phyloP scores from a whole-genome alignment of 2,113 vertebrate species.

The Caretta caretta region DNA sequence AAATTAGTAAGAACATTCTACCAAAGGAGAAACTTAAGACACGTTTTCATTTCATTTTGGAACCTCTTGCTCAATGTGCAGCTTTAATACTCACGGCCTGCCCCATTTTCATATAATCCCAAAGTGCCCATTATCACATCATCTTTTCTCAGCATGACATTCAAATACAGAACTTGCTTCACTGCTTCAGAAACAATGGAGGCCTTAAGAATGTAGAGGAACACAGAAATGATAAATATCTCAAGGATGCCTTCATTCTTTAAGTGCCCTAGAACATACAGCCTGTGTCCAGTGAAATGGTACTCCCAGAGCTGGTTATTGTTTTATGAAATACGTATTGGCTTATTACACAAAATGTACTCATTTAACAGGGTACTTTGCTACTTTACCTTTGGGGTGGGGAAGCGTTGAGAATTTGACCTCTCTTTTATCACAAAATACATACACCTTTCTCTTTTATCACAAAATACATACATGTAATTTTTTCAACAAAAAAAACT shows the following conservation, averaged over 20 bases:
- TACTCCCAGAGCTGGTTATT: neutral
- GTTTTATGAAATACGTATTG: neutral
- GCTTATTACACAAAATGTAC: neutral
- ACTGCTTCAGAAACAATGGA: conserved; percentile 59
- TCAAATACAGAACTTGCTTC: conserved; percentile 62
- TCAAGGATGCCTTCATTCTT: neutral
- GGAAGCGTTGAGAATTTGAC: neutral
- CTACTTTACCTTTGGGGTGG: conserved; percentile 13
- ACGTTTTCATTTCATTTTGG: conserved; percentile 30
- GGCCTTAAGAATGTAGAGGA: conserved; percentile 65
- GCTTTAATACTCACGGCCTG: conserved; percentile 71
- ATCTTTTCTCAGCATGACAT: conserved; percentile 65
- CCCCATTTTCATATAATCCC: conserved; percentile 72
- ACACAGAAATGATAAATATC: conserved; percentile 37
- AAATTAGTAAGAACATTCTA: neutral
- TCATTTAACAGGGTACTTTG: neutral
- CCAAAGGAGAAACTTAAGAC: conserved; percentile 2
- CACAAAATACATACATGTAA: neutral
- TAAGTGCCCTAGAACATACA: conserved; percentile 24
- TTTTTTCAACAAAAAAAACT: neutral
- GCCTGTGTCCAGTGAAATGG: neutral
- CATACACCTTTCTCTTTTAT: neutral
- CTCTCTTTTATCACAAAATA: neutral
- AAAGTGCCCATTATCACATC: conserved; percentile 60
- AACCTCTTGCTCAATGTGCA: conserved; percentile 43